Conservation (phyloP, 2,888 invertebrate species). For the Halocaridina rubra region DNA sequence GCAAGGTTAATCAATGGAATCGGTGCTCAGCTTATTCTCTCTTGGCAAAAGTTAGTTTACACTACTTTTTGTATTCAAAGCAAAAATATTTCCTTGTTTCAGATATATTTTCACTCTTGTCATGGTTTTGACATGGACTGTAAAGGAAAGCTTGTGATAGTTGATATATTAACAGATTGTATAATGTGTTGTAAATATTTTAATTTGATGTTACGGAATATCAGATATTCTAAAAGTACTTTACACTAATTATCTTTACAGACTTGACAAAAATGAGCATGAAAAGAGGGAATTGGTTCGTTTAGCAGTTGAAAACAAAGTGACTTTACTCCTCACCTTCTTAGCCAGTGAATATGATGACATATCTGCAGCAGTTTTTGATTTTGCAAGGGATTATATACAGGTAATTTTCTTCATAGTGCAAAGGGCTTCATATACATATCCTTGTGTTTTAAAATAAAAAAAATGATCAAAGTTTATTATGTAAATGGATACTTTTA, state of each 20-base stretch:
- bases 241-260: slow-evolving; percentile 1
- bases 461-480: too few species aligned
- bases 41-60: slow-evolving; percentile 71
- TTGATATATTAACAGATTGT: too few species aligned
- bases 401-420: too few species aligned
- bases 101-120: too few species aligned
- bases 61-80: too few species aligned
- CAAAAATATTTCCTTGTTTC: too few species aligned
- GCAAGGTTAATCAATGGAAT: slow-evolving; percentile 71
- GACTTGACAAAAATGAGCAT: slow-evolving; percentile 64
- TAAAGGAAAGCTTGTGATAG: too few species aligned
- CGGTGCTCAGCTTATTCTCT: slow-evolving; percentile 70
- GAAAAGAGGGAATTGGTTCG: slow-evolving; percentile 65
- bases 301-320: slow-evolving; percentile 69
- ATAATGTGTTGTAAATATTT: too few species aligned
- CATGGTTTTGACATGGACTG: too few species aligned
- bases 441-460: too few species aligned
- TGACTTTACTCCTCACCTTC: slow-evolving; percentile 70
- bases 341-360: slow-evolving; percentile 72
- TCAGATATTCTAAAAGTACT: neutral
- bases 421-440: too few species aligned
- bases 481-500: too few species aligned
- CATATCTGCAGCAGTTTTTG: slow-evolving; percentile 70
- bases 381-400: slow-evolving; percentile 71
- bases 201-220: neutral